Conservation (phyloP, 2,797 vertebrate genomes). For the Girardinus metallicus region DNA sequence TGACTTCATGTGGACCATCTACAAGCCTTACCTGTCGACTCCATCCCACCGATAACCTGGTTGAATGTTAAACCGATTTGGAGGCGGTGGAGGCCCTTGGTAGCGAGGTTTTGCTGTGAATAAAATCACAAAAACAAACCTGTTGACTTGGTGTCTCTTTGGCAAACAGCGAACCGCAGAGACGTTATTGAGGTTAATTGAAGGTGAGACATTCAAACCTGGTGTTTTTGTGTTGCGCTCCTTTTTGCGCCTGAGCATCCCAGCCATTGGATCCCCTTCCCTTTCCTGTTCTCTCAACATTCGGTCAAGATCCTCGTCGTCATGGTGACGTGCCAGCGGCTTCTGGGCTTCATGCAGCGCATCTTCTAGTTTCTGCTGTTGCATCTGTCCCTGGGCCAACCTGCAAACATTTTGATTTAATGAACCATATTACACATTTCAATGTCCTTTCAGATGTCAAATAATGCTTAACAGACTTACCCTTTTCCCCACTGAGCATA, state of each 20-base stretch:
- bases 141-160: not conserved
- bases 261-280: constrained; percentile 97
- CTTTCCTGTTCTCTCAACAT: constrained; percentile 94
- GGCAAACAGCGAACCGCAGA: not conserved
- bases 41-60: constrained; percentile 98
- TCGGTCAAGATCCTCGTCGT: constrained; percentile 92
- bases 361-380: constrained; percentile 90
- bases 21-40: constrained; percentile 86
- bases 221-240: constrained; percentile 82
- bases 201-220: constrained; percentile 44
- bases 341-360: constrained; percentile 91
- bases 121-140: constrained; percentile 4
- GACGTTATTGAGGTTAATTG: not conserved
- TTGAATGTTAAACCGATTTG: constrained; percentile 92
- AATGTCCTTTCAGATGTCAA: not conserved
- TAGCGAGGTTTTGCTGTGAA: constrained; percentile 88
- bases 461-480: constrained; percentile 67
- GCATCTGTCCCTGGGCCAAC: constrained; percentile 88
- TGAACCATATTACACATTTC: not conserved
- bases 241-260: constrained; percentile 88
- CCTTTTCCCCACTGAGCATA: constrained; percentile 96
- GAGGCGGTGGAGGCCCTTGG: constrained; percentile 89
- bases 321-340: constrained; percentile 90
- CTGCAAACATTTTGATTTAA: constrained; percentile 68
- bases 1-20: not conserved